These are phyloP conservation scores for Cephalopterus ornatus DNA, from an alignment of 2,113 vertebrate genomes.

Conservation along the genomic window DNA sequence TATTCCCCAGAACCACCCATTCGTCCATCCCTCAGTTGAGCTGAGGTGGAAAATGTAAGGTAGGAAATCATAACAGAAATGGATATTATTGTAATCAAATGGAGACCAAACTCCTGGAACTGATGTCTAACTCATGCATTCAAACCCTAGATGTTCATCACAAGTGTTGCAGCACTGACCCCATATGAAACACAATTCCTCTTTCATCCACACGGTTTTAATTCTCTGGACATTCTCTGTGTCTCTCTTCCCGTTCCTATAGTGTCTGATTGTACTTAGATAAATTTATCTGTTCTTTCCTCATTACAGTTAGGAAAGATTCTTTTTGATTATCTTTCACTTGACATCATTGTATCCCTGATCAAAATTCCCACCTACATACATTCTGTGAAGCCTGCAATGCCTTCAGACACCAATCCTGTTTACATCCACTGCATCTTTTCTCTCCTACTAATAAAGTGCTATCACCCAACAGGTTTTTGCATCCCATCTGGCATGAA, in stretches of 20 bases:
- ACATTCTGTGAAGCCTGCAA: slow-evolving; percentile 43
- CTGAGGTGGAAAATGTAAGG: background rate
- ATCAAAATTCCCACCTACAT: slow-evolving; percentile 43
- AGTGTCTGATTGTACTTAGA: background rate
- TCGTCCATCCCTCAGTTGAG: background rate
- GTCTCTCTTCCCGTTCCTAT: background rate
- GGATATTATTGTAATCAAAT: background rate
- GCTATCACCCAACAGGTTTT: background rate
- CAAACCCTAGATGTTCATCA: background rate
- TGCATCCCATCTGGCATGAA: slow-evolving; percentile 37
- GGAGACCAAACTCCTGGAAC: background rate
- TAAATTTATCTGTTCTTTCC: slow-evolving; percentile 16
- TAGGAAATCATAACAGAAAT: background rate
- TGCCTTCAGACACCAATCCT: background rate
- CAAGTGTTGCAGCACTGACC: background rate
- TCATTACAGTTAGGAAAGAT: background rate
- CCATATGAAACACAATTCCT: background rate
- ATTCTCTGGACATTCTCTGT: background rate
- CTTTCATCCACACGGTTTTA: background rate
- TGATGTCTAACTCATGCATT: background rate
- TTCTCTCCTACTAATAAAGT: slow-evolving; percentile 2
- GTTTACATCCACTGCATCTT: background rate
- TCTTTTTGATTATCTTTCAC: background rate
- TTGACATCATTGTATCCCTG: background rate
- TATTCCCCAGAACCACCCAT: background rate